A percentile compares a stretch with the other conserved stretches of the same genome.
Conservation (phyloP, 35 echinoderm and acorn worm species). For the Apostichopus californicus region DNA sequence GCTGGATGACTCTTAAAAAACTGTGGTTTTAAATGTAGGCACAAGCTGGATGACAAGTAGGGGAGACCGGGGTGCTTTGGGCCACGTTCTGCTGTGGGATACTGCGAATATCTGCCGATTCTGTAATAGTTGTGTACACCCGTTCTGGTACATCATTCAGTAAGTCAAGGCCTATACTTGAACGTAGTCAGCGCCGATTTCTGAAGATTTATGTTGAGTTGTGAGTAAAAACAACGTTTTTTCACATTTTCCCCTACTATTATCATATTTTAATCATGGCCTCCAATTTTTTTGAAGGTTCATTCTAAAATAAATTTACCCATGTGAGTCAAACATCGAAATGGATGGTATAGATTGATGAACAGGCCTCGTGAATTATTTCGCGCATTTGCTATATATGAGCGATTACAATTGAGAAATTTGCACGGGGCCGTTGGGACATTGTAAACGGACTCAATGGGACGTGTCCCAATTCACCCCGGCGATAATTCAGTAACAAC, state of each 20-base stretch:
- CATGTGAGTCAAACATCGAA: no score
- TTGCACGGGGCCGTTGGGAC: no score
- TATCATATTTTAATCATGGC: background rate
- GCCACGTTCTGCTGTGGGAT: no score
- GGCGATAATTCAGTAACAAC: no score
- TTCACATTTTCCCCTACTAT: background rate
- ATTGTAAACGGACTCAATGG: no score
- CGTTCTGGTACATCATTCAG: background rate
- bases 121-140: background rate
- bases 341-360: no score
- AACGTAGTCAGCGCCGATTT: background rate
- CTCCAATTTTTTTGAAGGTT: background rate
- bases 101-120: background rate
- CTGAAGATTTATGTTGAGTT: background rate
- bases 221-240: background rate
- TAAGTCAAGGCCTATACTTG: no score
- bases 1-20: slow-evolving; percentile 22
- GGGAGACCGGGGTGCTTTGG: no score
- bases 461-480: no score
- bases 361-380: no score
- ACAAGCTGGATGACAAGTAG: background rate
- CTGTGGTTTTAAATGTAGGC: slow-evolving; percentile 24
- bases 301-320: background rate
- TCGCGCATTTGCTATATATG: no score
- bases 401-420: no score